Base-by-base conservation (phyloP, 2,113 vertebrate genomes). In the Lepus americanus region DNA sequence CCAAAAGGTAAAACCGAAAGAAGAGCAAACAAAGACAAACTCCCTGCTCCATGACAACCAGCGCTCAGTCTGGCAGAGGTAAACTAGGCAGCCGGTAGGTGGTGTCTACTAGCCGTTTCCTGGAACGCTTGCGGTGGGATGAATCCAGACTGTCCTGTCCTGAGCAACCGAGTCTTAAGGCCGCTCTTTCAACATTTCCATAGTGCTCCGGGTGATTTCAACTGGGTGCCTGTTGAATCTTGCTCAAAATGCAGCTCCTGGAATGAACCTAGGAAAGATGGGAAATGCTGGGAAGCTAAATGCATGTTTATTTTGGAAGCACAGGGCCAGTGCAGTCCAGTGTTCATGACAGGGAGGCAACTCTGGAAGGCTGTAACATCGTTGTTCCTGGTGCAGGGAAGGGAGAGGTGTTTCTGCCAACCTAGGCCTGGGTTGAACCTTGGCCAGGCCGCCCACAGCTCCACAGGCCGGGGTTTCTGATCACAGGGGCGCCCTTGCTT, bases 151-250 rank as follows among this genome's bases (percentile, higher is more conserved):
- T 90, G 94, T 95, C 93, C 92, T 93, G 96, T 95, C 93, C 92
- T 93, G 96, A 97, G 73, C 79, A 97, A 94, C 95, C 98, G 96
- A 97, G 96, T 96, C 97, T 97, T 97, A 97, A 96, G 95, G 70
- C 96, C 86, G 80, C 95, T 97, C 97, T 98, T 98, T 98, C 95
- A 97, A 92, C 93, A 96, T 81, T 93, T 97, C 94, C 87, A 51
- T 87, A 98, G 97, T 90, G 97, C 96, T 70, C 94, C 93, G 97
- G 97, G 98, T 97, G 97, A 97, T 97, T 98, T 98, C 97, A 98
- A 96, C 97, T 96, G 92, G 94, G 96, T 94, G 92, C 98, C 93
- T 97, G 97, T 98, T 98, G 95, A 81, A 98, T 98, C 98, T 97
- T 98, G 97, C 97, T 97, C 94, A 98, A 98, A 97, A 97, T 39